Conservation (phyloP, 2,797 vertebrate species). For the Gymnopithys bicolor region DNA sequence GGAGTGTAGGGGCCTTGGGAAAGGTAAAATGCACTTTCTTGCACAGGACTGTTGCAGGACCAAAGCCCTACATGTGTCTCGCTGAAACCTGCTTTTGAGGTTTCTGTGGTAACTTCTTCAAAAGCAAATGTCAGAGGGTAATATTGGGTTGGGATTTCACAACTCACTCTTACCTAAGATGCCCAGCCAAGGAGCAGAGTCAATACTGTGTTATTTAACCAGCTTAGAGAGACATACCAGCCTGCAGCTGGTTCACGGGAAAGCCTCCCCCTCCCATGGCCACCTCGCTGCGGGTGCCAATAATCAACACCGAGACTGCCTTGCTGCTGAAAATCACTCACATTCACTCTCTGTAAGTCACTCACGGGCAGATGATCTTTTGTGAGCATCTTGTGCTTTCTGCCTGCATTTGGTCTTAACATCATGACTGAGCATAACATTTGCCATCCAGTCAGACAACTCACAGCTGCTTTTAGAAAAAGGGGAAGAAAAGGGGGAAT, state of each 20-base stretch:
- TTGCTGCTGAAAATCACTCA: neutral
- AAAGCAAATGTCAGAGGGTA: conserved; percentile 62
- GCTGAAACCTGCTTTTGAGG: conserved; percentile 69
- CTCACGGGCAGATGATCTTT: neutral
- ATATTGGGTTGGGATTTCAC: conserved; percentile 58
- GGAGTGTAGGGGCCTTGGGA: neutral
- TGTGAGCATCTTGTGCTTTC: conserved; percentile 6
- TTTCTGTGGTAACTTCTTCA: conserved; percentile 72
- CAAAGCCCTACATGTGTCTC: neutral
- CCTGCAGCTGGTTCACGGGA: neutral
- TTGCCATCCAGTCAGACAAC: neutral
- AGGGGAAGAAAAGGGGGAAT: accelerated
- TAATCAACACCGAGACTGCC: neutral
- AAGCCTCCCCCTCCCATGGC: neutral
- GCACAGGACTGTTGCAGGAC: neutral
- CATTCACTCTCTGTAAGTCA: conserved; percentile 31
- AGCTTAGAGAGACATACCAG: conserved; percentile 30
- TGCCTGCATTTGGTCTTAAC: neutral
- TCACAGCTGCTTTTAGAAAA: neutral
- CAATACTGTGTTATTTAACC: conserved; percentile 38
- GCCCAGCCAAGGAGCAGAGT: conserved; percentile 44
- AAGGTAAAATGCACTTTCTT: neutral
- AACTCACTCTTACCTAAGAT: conserved; percentile 69
- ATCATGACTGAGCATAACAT: neutral
- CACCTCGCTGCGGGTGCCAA: accelerated